Evolutionary conservation across 1,140 invertebrate species (phyloP), one percentile per base, ranked within the genome.

Genomic region (Tachypleus tridentatus): DNA sequence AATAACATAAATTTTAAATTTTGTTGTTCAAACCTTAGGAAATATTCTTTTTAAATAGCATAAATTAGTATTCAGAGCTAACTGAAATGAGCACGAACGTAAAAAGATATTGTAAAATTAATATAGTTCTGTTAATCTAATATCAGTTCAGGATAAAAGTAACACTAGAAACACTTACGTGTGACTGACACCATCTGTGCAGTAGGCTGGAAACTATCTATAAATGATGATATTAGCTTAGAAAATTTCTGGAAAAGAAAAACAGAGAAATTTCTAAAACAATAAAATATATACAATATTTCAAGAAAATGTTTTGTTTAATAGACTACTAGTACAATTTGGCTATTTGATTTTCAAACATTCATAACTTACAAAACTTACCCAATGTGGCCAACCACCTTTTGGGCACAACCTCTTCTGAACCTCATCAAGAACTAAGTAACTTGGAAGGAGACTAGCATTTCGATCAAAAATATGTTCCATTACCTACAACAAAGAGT

Each of bases 151-250:
- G 29, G 29, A 29, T 29, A 29, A 29, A 3, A 11, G 7, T 5
- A 49, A 62, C 6, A 60, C 8, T 56, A 29, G 1, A 63, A 57
- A 9, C 50, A 69, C 65, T 70, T 69, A 78, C 78, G 77, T 64
- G 93, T 86, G 57, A 97, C 91, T 1, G 93, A 89, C 0, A 97
- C 89, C 88, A 97, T 97, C 80, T 97, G 93, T 0, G 93, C 92
- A 61, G 88, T 88, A 29, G 86, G 84, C 65, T 89, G 82, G 76
- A 97, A 97, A 79, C 90, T 91, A 73, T 94, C 89, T 8, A 97
- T 86, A 80, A 96, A 96, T 75, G 84, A 85, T 29, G 89, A 87
- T 64, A 97, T 81, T 4, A 97, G 76, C 73, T 85, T 84, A 51
- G 91, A 87, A 11, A 97, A 76, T 81, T 88, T 88, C 89, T 91